Evolutionary conservation across 2,888 invertebrate species (phyloP), one percentile per base, ranked within the genome.

Genomic region (Ethmia dodecea): DNA sequence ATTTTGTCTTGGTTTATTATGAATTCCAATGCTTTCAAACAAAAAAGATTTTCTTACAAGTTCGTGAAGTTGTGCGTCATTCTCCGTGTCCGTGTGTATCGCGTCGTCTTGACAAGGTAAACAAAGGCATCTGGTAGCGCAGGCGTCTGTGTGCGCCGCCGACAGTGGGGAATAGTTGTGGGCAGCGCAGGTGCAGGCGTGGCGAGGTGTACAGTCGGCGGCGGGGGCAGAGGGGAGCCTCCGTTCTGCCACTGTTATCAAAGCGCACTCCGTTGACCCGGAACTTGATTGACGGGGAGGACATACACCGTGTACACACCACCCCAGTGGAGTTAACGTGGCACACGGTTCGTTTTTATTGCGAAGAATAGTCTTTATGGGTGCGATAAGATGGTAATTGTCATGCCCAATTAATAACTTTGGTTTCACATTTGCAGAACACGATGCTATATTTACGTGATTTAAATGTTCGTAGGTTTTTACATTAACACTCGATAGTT

Each of bases 391-490:
- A 30, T 54, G 8, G 22, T 47, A 51, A 42, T 59, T 56, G 31
- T 56, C 56, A 16, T 55, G 55, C 0, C 54, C 58, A 16, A 58
- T 51, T 14, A 55, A 36, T 5, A 55, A 24, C 38, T 57, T 45
- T 0, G 55, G 55, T 32, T 47, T 43, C 4, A 6, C 25, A 11
- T 26, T 5, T 3, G 16, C 5, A 3, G n/a, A 15, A 26, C 15
- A 26, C 11, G 26, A 11, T 11, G 14, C 5, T 6, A 14, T 9
- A 11, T 32, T 25, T 6, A 32, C 10, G 5, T 25, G 9, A 5
- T 10, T 26, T 16, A 32, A 8, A 15, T 26, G 11, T 8, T 26
- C 11, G 15, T 16, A 26, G 5, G n/a, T 25, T 15, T 25, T 8
- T 10, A 14, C 11, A 11, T 32, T 31, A 25, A 42, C 27, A 28